Conservation (phyloP, 2,113 vertebrate species). For the Heterochromis multidens region DNA sequence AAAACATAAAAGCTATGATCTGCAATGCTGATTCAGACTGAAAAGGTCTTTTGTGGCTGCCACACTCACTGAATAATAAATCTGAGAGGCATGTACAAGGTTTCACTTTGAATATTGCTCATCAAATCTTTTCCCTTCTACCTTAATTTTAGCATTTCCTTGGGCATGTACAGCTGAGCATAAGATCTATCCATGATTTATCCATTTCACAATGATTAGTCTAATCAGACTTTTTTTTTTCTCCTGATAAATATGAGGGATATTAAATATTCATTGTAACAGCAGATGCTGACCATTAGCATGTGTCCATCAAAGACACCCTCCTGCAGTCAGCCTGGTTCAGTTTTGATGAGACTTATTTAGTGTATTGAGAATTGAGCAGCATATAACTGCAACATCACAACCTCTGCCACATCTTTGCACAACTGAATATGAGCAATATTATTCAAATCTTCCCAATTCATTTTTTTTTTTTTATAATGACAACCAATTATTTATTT, state of each 20-base stretch:
- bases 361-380: background rate
- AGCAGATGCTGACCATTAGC: constrained; percentile 18
- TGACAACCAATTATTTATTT: background rate
- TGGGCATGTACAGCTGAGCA: background rate
- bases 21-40: constrained; percentile 24
- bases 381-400: background rate
- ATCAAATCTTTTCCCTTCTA: background rate
- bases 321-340: background rate
- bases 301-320: background rate
- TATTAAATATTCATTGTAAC: constrained; percentile 6
- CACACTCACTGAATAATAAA: constrained; percentile 1
- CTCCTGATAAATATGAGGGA: background rate
- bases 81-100: background rate
- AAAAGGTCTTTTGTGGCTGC: background rate
- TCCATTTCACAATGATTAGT: background rate
- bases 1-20: constrained; percentile 19
- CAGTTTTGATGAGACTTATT: constrained; percentile 28
- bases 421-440: background rate
- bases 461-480: background rate
- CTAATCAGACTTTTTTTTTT: background rate
- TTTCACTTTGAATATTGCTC: constrained; percentile 17
- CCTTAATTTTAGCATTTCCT: background rate
- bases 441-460: background rate
- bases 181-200: background rate
- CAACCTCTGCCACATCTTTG: background rate